Base-by-base conservation (phyloP, 2,797 vertebrate species). In the Cyprinodon diabolis region DNA sequence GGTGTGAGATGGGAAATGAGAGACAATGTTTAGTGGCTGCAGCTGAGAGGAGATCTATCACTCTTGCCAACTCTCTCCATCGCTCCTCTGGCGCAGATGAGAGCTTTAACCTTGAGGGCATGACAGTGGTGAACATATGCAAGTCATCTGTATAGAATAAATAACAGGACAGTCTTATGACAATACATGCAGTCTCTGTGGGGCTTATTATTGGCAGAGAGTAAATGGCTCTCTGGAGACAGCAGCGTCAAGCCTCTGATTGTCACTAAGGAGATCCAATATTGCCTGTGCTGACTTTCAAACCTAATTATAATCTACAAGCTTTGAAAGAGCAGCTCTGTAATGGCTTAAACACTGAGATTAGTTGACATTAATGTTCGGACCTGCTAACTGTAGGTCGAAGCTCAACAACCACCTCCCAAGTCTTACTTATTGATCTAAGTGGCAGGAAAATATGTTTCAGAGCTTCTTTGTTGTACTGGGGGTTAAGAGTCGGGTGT, bases 81-180 rank as follows among this genome's bases (percentile, higher is more conserved):
- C 80, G 25, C 76, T 79, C 70, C 71, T 72, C 19, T 11, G 69
- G 78, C 68, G 83, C 15, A 23, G 77, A 80, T 74, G 78, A 85
- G 81, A 83, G 88, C 66, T 84, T 87, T 87, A 87, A 90, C 91
- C 87, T 85, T 72, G 82, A 85, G 87, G 89, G 86, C 87, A 88
- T 89, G 82, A 86, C 89, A 66, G 81, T 3, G 47, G 56, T 3
- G 72, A 89, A 91, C 94, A 95, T 83, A 87, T 94, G 93, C 80
- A 82, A 94, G 90, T 90, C 51, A 94, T 95, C 91, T 92, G 92
- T 92, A 83, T 83, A 52, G 86, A 91, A 89, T 94, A 91, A 92
- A 93, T 89, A 90, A 91, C 81, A 77, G 89, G 87, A 91, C 85
- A 90, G 82, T 91, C 85, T 90, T 85, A 74, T 89, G 91, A 91